A percentile compares a stretch with the other conserved stretches of the same genome.
Conservation (phyloP, 2,888 invertebrate species). For the Cephus sareptanus region DNA sequence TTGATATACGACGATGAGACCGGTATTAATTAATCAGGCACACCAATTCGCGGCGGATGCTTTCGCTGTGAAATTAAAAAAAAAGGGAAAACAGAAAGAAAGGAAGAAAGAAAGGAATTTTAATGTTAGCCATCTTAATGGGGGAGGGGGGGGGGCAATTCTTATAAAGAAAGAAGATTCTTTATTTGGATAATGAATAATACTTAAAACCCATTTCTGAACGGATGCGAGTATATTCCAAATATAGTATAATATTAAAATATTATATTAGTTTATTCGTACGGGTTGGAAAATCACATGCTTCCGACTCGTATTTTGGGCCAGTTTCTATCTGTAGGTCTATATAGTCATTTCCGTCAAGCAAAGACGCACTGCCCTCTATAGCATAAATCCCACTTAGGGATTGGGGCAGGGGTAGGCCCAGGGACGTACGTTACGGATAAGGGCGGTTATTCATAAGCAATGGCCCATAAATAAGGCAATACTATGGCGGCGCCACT, state of each 20-base stretch:
- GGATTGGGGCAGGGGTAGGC: conserved; percentile 15
- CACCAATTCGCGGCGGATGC: neutral
- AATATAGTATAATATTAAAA: neutral
- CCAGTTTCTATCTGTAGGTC: neutral
- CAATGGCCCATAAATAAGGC: conserved; percentile 62
- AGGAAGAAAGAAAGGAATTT: neutral
- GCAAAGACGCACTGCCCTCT: neutral
- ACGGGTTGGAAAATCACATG: neutral
- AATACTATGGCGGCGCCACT: conserved; percentile 45
- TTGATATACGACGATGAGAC: conserved; percentile 53
- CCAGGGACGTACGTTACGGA: conserved; percentile 19
- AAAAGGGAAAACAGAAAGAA: neutral
- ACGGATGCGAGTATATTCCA: neutral
- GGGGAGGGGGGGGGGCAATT: too few relatives aligned
- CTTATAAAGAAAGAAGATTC: neutral
- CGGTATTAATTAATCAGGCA: conserved; percentile 52
- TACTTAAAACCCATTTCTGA: neutral
- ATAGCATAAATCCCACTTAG: conserved; percentile 50
- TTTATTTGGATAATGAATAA: neutral
- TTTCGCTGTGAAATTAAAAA: neutral
- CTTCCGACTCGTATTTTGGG: neutral
- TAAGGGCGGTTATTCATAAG: conserved; percentile 61
- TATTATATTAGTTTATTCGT: neutral
- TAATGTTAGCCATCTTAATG: neutral
- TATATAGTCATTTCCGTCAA: neutral